Percentiles rank a stretch among this genome's conserved stretches.
Conservation (phyloP, 2,113 vertebrate species). For the Ornithorhynchus anatinus region DNA sequence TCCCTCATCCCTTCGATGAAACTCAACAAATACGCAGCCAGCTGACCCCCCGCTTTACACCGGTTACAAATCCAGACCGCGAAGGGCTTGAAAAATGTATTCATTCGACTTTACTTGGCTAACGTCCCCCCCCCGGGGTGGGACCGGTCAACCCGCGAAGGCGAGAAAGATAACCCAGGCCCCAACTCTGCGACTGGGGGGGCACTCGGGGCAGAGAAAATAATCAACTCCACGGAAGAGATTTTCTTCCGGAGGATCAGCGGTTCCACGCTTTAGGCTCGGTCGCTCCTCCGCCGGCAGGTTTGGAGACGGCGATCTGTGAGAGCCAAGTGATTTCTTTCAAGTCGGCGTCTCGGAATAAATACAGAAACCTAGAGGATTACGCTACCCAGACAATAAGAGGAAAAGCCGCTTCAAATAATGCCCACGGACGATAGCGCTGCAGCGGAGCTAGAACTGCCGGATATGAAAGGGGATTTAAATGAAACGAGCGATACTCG, state of each 20-base stretch:
- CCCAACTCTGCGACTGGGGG: constrained; percentile 32
- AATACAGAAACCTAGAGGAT: constrained; percentile 57
- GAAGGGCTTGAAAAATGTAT: not conserved
- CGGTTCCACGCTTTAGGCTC: constrained; percentile 35
- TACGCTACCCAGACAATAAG: constrained; percentile 52
- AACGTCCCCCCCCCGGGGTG: constrained; percentile 9
- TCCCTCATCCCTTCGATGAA: constrained; percentile 30
- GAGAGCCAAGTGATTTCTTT: constrained; percentile 50
- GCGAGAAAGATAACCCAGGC: not conserved
- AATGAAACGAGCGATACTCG: constrained; percentile 23
- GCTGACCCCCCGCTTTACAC: not conserved
- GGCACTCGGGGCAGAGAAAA: constrained; percentile 52
- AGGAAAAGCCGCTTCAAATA: constrained; percentile 60
- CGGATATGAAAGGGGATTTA: constrained; percentile 36
- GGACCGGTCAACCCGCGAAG: not conserved
- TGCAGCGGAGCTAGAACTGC: constrained; percentile 34
- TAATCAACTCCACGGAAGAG: constrained; percentile 46
- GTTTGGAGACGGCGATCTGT: constrained; percentile 42
- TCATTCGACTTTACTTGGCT: not conserved
- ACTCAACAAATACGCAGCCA: not conserved
- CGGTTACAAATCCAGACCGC: not conserved
- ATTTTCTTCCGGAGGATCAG: constrained; percentile 49
- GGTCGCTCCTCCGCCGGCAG: constrained; percentile 35
- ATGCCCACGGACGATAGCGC: constrained; percentile 48
- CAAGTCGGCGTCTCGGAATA: constrained; percentile 49